Evolutionary conservation across 2,888 invertebrate genomes (phyloP).

Genomic region (Dermolepida albohirtum): DNA sequence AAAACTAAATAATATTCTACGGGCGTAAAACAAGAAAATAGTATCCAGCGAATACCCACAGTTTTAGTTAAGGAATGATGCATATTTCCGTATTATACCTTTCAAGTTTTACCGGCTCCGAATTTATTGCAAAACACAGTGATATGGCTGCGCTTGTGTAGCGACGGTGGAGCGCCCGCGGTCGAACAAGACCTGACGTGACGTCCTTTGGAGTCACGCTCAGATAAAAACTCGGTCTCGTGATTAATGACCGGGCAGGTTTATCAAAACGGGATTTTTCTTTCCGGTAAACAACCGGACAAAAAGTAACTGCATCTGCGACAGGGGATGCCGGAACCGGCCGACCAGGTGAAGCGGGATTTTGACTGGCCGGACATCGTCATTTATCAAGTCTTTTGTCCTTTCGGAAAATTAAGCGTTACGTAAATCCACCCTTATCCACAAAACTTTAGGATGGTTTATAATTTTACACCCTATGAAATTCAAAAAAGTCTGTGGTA

Average conservation of each 20-base stretch:
- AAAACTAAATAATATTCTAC: no score
- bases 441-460: not conserved
- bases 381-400: conserved; percentile 34
- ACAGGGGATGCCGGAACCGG: conserved; percentile 40
- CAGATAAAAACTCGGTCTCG: conserved; percentile 59
- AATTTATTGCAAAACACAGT: conserved; percentile 56
- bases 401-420: conserved; percentile 14
- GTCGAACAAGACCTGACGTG: conserved; percentile 58
- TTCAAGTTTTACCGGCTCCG: conserved; percentile 3
- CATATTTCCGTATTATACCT: no score
- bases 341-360: conserved; percentile 31
- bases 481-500: no score
- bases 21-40: no score
- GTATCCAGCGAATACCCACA: no score
- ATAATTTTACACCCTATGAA: not conserved
- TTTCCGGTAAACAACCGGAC: conserved; percentile 50
- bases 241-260: conserved; percentile 62
- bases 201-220: conserved; percentile 64
- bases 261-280: conserved; percentile 64
- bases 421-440: conserved; percentile 4
- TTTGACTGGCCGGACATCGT: conserved; percentile 20
- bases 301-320: conserved; percentile 54
- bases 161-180: conserved; percentile 52
- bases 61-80: no score
- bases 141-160: conserved; percentile 48